A percentile compares a stretch with the other conserved stretches of the same genome.
Evolutionary conservation across 2,797 vertebrate genomes (phyloP).

Genomic region (Cyprinodon diabolis): DNA sequence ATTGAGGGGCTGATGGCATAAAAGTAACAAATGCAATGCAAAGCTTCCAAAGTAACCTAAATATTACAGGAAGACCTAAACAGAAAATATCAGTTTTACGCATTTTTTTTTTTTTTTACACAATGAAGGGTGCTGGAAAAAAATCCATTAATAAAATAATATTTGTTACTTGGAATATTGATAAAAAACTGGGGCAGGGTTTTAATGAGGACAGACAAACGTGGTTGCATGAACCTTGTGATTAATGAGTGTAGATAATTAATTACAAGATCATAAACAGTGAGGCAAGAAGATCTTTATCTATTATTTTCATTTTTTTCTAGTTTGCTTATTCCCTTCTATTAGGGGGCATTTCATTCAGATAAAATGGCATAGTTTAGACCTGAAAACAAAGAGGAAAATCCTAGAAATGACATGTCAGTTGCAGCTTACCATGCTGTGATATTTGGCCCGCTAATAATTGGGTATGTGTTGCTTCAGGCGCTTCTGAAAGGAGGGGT

Average conservation of each 20-base stretch:
- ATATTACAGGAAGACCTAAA: not conserved
- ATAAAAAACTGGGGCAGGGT: too few relatives aligned
- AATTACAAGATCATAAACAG: not conserved
- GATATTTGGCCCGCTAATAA: not conserved
- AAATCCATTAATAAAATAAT: not conserved
- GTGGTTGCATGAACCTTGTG: not conserved
- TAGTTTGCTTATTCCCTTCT: not conserved
- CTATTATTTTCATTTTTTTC: too few relatives aligned
- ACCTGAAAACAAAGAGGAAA: not conserved
- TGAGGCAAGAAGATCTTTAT: not conserved
- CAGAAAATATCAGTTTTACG: not conserved
- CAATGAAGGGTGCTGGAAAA: not conserved
- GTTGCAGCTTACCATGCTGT: not conserved
- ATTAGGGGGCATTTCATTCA: not conserved
- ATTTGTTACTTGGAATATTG: too few relatives aligned
- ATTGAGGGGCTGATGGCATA: not conserved
- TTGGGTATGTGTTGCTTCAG: too few relatives aligned
- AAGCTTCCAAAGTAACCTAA: not conserved
- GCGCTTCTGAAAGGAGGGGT: too few relatives aligned
- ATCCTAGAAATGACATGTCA: not conserved
- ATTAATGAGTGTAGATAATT: not conserved
- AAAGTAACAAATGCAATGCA: not conserved
- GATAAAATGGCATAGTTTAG: not conserved
- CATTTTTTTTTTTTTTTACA: not conserved
- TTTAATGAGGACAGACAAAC: too few relatives aligned